Conservation (phyloP, 2,797 vertebrate species). For the Pseudochirops cupreus region DNA sequence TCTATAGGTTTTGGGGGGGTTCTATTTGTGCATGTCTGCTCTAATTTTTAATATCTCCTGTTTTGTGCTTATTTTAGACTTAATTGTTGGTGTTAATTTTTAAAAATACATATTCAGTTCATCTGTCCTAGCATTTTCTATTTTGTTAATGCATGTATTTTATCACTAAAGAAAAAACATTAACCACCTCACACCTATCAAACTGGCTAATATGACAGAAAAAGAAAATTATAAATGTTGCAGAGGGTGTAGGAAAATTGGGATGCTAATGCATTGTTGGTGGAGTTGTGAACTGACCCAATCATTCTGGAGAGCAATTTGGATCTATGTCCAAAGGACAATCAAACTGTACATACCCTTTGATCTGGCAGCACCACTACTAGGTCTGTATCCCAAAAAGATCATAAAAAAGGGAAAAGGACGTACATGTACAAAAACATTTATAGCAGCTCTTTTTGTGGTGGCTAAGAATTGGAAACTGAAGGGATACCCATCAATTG, state of each 20-base stretch:
- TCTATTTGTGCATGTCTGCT: not conserved
- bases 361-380: too few relatives aligned
- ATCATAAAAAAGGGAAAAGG: not conserved
- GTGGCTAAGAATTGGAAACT: not conserved
- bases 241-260: too few relatives aligned
- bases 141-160: not conserved
- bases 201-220: too few relatives aligned
- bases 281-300: too few relatives aligned
- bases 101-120: not conserved
- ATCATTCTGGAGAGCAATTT: too few relatives aligned
- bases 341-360: too few relatives aligned
- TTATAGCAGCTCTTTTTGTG: not conserved
- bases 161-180: not conserved
- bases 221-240: too few relatives aligned
- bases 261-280: too few relatives aligned
- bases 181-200: too few relatives aligned
- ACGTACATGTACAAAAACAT: not conserved
- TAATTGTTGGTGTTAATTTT: not conserved
- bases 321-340: too few relatives aligned
- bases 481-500: not conserved
- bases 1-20: not conserved
- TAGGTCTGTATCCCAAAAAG: not conserved
- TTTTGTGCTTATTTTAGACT: not conserved
- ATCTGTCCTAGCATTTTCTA: not conserved
- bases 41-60: not conserved